Percentiles rank a stretch among this genome's conserved stretches.
phyloP scores from a whole-genome alignment of 2,888 invertebrate species.

The Mamestra brassicae region DNA sequence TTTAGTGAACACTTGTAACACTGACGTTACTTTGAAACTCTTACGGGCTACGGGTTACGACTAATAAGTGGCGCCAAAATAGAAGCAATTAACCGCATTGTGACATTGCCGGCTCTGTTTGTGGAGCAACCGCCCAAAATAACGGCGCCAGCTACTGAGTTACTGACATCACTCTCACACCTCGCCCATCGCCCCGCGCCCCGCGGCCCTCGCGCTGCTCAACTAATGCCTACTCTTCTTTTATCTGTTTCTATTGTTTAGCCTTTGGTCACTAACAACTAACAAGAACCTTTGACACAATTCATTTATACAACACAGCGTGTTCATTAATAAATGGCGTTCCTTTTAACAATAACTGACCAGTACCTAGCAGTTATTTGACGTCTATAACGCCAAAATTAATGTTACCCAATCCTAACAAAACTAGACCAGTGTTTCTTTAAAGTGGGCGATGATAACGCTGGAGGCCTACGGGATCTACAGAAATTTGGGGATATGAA shows the following conservation, averaged over 20 bases:
- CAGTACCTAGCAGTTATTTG: no score
- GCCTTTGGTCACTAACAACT: no score
- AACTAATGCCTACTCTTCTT: not conserved
- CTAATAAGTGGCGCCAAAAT: conserved; percentile 58
- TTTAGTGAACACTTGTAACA: not conserved
- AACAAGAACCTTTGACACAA: not conserved
- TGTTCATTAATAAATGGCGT: not conserved
- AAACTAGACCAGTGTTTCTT: no score
- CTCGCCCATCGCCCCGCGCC: not conserved
- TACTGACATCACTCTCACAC: conserved; percentile 20
- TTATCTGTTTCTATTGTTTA: not conserved
- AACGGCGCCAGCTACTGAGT: conserved; percentile 37
- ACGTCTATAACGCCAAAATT: no score
- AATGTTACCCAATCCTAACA: no score
- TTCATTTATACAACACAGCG: not conserved
- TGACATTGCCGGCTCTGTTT: conserved; percentile 66
- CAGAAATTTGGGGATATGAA: no score
- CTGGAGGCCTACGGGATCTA: no score
- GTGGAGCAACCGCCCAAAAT: conserved; percentile 63
- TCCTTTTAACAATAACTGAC: no score
- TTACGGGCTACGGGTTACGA: conserved; percentile 7
- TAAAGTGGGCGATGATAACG: no score
- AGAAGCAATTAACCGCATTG: conserved; percentile 75
- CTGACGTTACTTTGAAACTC: not conserved
- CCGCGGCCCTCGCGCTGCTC: not conserved